Conservation (phyloP, 2,888 invertebrate genomes). For the Hirtodrosophila confusa region DNA sequence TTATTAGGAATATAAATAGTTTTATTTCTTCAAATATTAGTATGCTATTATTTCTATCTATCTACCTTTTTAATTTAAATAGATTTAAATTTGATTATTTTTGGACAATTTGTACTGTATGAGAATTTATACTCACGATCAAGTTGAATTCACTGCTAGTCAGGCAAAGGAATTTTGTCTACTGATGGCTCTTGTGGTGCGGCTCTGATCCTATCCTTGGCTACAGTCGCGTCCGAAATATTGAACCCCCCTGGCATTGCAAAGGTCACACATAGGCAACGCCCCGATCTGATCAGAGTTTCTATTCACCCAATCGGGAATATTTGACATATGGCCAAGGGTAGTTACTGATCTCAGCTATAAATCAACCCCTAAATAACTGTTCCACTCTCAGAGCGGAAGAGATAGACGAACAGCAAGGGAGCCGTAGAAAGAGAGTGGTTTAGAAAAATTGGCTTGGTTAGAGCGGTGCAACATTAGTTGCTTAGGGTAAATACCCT, state of each 20-base stretch:
- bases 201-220: constrained; percentile 3
- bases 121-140: constrained; percentile 11
- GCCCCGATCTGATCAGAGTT: constrained; percentile 69
- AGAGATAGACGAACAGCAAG: constrained; percentile 3
- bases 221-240: constrained; percentile 61
- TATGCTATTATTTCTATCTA: no score
- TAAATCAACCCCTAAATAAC: constrained; percentile 49
- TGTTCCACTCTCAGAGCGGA: not conserved
- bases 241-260: not conserved
- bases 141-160: constrained; percentile 11
- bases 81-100: no score
- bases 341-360: constrained; percentile 54
- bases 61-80: not conserved
- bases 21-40: no score
- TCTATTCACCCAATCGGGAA: constrained; percentile 42
- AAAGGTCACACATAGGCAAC: constrained; percentile 63
- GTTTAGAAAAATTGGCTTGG: not conserved
- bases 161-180: constrained; percentile 30
- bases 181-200: constrained; percentile 43
- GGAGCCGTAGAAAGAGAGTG: not conserved
- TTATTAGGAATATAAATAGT: no score
- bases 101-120: no score
- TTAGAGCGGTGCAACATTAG: not conserved
- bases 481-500: no score
- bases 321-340: constrained; percentile 22